Percentiles rank a stretch among this genome's conserved stretches.
These are phyloP conservation scores for Cataglyphis altisquamis DNA, from an alignment of 2,888 invertebrate species.

Conservation along the genomic window DNA sequence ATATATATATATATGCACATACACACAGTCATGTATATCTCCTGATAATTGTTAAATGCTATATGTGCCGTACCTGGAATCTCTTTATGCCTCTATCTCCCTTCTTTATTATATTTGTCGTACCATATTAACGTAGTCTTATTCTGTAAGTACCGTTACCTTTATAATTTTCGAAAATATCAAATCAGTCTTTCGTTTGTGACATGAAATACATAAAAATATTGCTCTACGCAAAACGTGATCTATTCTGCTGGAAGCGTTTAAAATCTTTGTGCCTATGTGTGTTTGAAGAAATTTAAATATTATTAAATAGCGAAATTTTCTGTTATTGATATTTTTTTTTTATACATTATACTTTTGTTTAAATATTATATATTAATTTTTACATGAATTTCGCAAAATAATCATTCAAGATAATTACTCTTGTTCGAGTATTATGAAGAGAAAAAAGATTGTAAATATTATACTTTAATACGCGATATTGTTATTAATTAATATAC, in stretches of 20 bases:
- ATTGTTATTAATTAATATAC: neutral
- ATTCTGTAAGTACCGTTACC: conserved; percentile 27
- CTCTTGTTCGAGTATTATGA: neutral
- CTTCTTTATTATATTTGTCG: conserved; percentile 68
- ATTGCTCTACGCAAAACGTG: neutral
- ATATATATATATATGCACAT: conserved; percentile 28
- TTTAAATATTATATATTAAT: neutral
- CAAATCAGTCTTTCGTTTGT: neutral
- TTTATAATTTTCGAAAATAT: neutral
- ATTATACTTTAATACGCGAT: neutral
- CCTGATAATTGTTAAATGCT: conserved; percentile 83
- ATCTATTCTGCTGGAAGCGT: neutral
- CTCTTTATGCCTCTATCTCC: conserved; percentile 71
- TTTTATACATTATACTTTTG: neutral
- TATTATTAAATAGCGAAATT: neutral
- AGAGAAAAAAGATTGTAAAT: neutral
- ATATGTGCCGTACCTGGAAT: conserved; percentile 80
- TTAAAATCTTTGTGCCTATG: neutral
- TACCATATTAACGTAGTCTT: conserved; percentile 55
- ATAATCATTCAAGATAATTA: neutral
- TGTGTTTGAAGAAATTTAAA: conserved; percentile 2
- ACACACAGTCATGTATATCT: conserved; percentile 76
- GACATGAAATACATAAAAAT: neutral
- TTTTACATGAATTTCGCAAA: neutral
- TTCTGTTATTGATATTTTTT: neutral